These are phyloP conservation scores for Creontiades dilutus DNA, from an alignment of 2,888 invertebrate genomes.

Conservation along the genomic window DNA sequence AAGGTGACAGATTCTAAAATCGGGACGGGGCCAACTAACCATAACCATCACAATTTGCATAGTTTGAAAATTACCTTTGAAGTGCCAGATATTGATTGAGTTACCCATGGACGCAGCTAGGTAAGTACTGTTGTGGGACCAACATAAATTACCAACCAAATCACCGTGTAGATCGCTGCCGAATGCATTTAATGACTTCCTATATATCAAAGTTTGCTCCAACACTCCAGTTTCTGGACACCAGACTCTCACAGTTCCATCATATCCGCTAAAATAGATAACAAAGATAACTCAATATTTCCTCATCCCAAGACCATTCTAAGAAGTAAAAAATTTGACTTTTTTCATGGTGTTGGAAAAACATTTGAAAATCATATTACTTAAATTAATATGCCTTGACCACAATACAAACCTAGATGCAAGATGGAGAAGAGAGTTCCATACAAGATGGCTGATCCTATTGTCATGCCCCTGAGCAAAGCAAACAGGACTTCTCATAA, in stretches of 20 bases:
- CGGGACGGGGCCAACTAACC: too few species aligned
- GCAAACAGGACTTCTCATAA: conserved; percentile 78
- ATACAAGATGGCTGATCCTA: conserved; percentile 79
- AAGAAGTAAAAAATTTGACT: too few species aligned
- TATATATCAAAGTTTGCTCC: conserved; percentile 81
- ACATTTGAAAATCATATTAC: background rate
- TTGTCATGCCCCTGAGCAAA: conserved; percentile 82
- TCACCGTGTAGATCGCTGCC: conserved; percentile 81
- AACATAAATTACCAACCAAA: conserved; percentile 79
- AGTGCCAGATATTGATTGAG: conserved; percentile 82
- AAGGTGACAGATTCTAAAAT: too few species aligned
- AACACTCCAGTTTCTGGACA: conserved; percentile 79
- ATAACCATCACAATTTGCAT: too few species aligned
- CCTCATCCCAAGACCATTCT: too few species aligned
- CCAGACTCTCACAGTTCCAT: conserved; percentile 83
- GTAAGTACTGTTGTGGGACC: conserved; percentile 81
- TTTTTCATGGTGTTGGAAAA: too few species aligned
- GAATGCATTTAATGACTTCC: conserved; percentile 79
- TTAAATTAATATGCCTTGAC: background rate
- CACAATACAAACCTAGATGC: conserved; percentile 79
- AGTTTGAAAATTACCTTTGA: conserved; percentile 78
- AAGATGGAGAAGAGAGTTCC: conserved; percentile 79
- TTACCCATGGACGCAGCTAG: conserved; percentile 82
- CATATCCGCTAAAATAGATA: conserved; percentile 80
- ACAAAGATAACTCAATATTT: background rate